Evolutionary conservation across 1,140 invertebrate genomes (phyloP).

Genomic region (Lethocerus indicus): DNA sequence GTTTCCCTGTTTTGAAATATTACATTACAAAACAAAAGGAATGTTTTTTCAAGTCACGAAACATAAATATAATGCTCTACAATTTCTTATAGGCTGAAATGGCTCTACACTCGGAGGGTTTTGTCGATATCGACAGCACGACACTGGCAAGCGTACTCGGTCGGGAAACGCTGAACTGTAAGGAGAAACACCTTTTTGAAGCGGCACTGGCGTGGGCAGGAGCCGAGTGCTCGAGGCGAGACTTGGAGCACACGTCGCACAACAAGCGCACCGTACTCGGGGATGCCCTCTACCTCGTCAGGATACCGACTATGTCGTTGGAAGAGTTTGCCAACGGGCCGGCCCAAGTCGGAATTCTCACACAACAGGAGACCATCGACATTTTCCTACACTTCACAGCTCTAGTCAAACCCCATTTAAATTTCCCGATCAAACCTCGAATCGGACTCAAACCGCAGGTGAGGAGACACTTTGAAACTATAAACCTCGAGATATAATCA

Average conservation of each 20-base stretch:
- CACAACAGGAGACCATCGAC: slow-evolving; percentile 77
- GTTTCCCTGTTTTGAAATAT: too few relatives aligned
- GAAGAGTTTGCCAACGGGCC: slow-evolving; percentile 84
- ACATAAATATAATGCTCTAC: too few relatives aligned
- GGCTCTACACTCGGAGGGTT: slow-evolving; percentile 81
- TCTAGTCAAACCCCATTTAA: slow-evolving; percentile 59
- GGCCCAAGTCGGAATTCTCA: slow-evolving; percentile 73
- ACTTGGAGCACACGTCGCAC: slow-evolving; percentile 46
- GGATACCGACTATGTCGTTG: slow-evolving; percentile 77
- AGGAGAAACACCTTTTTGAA: slow-evolving; percentile 76
- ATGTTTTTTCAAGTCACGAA: too few relatives aligned
- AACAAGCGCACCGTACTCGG: slow-evolving; percentile 53
- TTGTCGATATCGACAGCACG: slow-evolving; percentile 78
- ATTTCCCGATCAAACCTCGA: slow-evolving; percentile 63
- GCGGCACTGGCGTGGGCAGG: slow-evolving; percentile 78
- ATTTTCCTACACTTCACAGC: slow-evolving; percentile 82
- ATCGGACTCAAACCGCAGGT: slow-evolving; percentile 77
- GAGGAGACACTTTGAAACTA: slow-evolving; percentile 20
- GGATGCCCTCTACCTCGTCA: slow-evolving; percentile 63
- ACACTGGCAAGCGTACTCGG: slow-evolving; percentile 74
- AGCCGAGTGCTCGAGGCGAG: slow-evolving; percentile 64
- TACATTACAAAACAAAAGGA: too few relatives aligned
- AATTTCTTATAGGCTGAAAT: slow-evolving; percentile 93
- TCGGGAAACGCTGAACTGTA: slow-evolving; percentile 78
- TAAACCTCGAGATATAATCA: too few relatives aligned